A percentile compares a stretch with the other conserved stretches of the same genome.
Conservation (phyloP, 2,113 vertebrate genomes). For the Zosterops lateralis region DNA sequence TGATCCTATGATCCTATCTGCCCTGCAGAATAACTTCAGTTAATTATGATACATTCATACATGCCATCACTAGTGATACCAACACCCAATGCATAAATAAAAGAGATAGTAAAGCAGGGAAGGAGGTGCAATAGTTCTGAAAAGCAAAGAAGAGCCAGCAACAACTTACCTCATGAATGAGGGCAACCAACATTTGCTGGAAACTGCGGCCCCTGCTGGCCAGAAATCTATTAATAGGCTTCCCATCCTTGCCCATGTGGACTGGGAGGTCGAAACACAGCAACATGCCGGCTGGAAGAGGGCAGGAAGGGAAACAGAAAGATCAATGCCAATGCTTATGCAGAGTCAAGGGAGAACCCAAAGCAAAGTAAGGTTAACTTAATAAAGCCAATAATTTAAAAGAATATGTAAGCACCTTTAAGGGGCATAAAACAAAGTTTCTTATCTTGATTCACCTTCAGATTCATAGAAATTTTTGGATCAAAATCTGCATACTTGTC, state of each 20-base stretch:
- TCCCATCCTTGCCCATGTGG: conserved; percentile 86
- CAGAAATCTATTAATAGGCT: conserved; percentile 84
- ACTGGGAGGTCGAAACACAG: conserved; percentile 87
- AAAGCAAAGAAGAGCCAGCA: background rate
- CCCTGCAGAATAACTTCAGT: background rate
- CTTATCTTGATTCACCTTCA: background rate
- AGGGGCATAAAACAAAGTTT: background rate
- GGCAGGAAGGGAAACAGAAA: background rate
- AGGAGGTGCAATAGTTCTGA: background rate
- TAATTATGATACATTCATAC: background rate
- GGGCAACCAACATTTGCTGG: conserved; percentile 85
- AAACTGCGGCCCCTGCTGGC: conserved; percentile 85
- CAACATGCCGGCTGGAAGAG: conserved; percentile 85
- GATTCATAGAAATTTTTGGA: background rate
- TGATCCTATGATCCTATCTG: background rate
- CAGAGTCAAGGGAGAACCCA: background rate
- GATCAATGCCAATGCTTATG: background rate
- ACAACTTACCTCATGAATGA: conserved; percentile 87
- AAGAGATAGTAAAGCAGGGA: background rate
- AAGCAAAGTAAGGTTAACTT: background rate
- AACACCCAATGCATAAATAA: background rate
- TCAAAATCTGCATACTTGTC: background rate
- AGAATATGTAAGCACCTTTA: background rate
- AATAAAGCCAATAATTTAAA: background rate
- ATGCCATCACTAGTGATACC: background rate